A percentile compares a stretch with the other conserved stretches of the same genome.
These are phyloP conservation scores for Seira sanloemensis DNA, from an alignment of 2,888 invertebrate species.

Conservation along the genomic window DNA sequence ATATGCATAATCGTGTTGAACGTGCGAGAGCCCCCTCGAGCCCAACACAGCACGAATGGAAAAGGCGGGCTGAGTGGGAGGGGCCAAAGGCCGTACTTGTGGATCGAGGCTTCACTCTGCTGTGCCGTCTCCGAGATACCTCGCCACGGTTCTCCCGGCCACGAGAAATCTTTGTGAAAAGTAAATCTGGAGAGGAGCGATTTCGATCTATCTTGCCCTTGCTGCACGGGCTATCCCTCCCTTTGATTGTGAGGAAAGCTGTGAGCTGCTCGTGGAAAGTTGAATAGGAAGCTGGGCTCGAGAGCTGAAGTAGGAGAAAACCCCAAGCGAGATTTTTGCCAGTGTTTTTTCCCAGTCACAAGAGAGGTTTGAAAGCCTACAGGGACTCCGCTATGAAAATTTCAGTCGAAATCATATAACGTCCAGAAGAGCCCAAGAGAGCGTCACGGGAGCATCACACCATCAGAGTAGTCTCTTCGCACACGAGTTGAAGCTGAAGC, in stretches of 20 bases:
- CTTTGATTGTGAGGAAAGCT: neutral
- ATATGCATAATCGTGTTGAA: no score
- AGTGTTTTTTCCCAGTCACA: constrained; percentile 73
- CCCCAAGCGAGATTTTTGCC: constrained; percentile 73
- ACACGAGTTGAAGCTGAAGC: constrained; percentile 17
- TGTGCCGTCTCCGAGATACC: constrained; percentile 32
- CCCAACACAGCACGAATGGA: neutral
- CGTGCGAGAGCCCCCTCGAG: no score
- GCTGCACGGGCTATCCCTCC: constrained; percentile 11
- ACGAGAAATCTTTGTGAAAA: neutral
- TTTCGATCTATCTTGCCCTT: constrained; percentile 23
- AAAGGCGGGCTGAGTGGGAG: constrained; percentile 43
- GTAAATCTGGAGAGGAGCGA: neutral
- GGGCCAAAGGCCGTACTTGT: constrained; percentile 44
- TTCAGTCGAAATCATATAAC: constrained; percentile 68
- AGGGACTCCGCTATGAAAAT: constrained; percentile 74
- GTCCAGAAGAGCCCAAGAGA: constrained; percentile 63
- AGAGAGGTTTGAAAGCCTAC: constrained; percentile 73
- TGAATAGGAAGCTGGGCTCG: constrained; percentile 11
- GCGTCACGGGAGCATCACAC: constrained; percentile 59
- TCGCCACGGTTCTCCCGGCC: constrained; percentile 31
- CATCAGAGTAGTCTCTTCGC: constrained; percentile 42
- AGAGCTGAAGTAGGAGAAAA: constrained; percentile 56
- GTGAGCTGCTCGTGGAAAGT: neutral
- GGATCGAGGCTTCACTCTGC: constrained; percentile 19